Percentiles rank a stretch among this genome's conserved stretches.
These are phyloP conservation scores for Eudemis profundana DNA, from an alignment of 2,888 invertebrate species.

Conservation along the genomic window DNA sequence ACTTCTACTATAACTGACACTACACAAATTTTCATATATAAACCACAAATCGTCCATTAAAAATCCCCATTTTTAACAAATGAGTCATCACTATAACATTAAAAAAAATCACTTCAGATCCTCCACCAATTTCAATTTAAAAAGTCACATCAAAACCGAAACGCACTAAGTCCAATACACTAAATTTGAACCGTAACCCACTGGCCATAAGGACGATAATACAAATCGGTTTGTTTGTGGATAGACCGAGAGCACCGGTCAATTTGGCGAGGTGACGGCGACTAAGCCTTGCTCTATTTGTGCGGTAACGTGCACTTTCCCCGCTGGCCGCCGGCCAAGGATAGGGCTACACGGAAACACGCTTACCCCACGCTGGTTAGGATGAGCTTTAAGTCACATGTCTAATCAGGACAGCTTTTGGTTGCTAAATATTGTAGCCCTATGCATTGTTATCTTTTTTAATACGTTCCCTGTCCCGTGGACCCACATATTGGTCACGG, in stretches of 20 bases:
- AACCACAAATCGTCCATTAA: background rate
- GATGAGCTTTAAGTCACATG: background rate
- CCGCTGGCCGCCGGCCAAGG: conserved; percentile 56
- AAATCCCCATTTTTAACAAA: conserved; percentile 1
- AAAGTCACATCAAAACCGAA: background rate
- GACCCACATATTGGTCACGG: too few species aligned
- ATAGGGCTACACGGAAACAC: conserved; percentile 41
- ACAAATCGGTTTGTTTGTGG: background rate
- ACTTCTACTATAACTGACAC: background rate
- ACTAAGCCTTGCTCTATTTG: conserved; percentile 67
- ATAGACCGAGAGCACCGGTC: conserved; percentile 22
- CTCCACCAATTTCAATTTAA: background rate
- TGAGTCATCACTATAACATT: background rate
- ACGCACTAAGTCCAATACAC: background rate
- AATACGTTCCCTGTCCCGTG: too few species aligned
- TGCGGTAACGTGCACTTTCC: conserved; percentile 51
- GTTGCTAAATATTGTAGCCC: too few species aligned
- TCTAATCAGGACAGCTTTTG: too few species aligned
- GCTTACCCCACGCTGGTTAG: background rate
- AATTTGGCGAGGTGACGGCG: conserved; percentile 45
- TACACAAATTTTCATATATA: background rate
- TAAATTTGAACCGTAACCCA: background rate
- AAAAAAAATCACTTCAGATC: background rate
- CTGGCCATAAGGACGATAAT: background rate
- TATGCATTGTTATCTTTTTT: too few species aligned